These are phyloP conservation scores for Lasioglossum villosulum DNA, from an alignment of 2,888 invertebrate species.

Conservation along the genomic window DNA sequence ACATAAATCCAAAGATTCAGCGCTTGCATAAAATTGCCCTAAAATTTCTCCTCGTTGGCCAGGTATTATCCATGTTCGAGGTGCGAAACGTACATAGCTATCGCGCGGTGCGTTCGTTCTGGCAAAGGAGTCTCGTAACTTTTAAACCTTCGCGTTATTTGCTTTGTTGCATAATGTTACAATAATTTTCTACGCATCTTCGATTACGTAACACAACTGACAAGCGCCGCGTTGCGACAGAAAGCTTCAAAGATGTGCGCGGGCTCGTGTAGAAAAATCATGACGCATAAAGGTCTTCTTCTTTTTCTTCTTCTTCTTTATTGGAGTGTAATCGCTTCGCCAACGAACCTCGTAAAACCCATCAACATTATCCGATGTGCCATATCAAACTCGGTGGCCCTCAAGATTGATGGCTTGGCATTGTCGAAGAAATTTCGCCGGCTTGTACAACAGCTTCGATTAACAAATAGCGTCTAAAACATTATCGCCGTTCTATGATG, in stretches of 20 bases:
- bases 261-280: background rate
- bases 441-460: constrained; percentile 8
- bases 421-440: constrained; percentile 26
- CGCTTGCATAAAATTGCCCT: constrained; percentile 36
- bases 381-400: background rate
- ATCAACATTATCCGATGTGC: constrained; percentile 10
- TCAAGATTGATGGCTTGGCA: constrained; percentile 26
- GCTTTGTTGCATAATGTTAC: constrained; percentile 52
- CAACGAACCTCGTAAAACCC: constrained; percentile 34
- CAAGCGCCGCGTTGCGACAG: constrained; percentile 24
- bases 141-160: constrained; percentile 40
- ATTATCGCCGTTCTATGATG: background rate
- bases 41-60: constrained; percentile 27
- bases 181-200: constrained; percentile 57
- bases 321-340: constrained; percentile 27
- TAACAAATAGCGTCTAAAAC: constrained; percentile 16
- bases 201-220: constrained; percentile 30
- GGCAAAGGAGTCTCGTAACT: constrained; percentile 18
- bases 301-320: background rate
- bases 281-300: background rate
- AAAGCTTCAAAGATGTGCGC: constrained; percentile 15
- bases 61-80: background rate
- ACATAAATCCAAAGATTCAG: constrained; percentile 46
- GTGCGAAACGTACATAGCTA: background rate
- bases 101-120: background rate